Percentiles rank a stretch among this genome's conserved stretches.
Conservation (phyloP, 2,888 invertebrate genomes). For the Stenotaenia linearis region DNA sequence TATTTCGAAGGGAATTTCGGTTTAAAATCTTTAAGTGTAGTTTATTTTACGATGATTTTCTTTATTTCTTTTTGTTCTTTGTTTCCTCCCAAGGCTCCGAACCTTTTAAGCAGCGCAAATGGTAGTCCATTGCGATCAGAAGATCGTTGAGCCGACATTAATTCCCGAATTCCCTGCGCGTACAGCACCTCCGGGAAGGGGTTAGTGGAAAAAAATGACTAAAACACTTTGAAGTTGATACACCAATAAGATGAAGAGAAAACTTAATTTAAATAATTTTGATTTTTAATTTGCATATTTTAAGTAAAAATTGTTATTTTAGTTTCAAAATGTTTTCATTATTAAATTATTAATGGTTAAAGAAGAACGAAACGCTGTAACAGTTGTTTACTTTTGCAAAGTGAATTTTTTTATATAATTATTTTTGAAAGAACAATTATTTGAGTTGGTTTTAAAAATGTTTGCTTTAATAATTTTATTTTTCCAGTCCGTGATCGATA, state of each 20-base stretch:
- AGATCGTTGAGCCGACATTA: conserved; percentile 4
- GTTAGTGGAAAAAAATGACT: not conserved
- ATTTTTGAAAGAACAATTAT: too few species aligned
- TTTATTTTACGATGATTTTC: not conserved
- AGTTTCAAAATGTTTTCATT: too few species aligned
- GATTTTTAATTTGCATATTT: too few species aligned
- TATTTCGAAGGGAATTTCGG: not conserved
- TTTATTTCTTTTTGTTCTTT: not conserved
- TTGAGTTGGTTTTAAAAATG: too few species aligned
- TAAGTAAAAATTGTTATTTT: too few species aligned
- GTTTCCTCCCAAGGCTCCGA: not conserved
- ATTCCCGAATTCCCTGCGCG: conserved; percentile 4
- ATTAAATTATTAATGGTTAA: too few species aligned
- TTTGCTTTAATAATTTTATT: not conserved
- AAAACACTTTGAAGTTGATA: not conserved
- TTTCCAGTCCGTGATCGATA: not conserved
- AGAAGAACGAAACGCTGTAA: too few species aligned
- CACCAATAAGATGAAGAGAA: too few species aligned
- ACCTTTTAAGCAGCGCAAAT: not conserved
- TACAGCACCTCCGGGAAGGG: conserved; percentile 5
- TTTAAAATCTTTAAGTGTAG: not conserved
- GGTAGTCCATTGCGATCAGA: conserved; percentile 4
- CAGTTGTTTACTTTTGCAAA: too few species aligned
- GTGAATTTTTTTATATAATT: too few species aligned
- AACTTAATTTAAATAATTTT: too few species aligned